Base-by-base conservation (phyloP, 2,888 invertebrate species). In the Podabrus alpinus region DNA sequence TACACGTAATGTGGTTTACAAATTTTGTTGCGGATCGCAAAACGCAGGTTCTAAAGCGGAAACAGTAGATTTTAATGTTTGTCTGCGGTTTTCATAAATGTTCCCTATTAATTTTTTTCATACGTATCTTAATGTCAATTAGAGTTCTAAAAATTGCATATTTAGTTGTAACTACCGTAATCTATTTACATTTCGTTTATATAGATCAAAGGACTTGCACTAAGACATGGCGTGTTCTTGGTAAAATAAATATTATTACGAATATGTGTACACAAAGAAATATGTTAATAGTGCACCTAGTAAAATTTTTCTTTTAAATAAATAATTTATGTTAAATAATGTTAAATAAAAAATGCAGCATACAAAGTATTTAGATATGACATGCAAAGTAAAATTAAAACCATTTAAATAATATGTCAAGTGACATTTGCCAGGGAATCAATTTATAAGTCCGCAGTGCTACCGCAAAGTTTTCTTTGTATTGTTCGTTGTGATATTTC, bases 381-480 rank as follows among this genome's bases (percentile, higher is more conserved):
- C 45, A 45, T 45, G 45, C 45, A 45, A 45, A 45, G 45, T n/a
- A n/a, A 45, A 45, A 45, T 45, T 45, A 45, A 45, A 64, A 64
- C 19, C 62, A 64, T 64, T 64, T 64, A 64, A 64, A 64, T 64
- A 64, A 64, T 64, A 74, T 45, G 62, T 15, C 25, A 75, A 71
- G 29, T 74, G 72, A 69, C 75, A 75, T 75, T 75, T 72, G 66
- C 60, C 16, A 66, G 62, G 67, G 73, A 69, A 75, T 75, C 75
- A 75, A 75, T 75, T 75, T 75, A 75, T 73, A 73, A 70, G 72
- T 73, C 75, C 75, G 75, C 75, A 75, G 73, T 75, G 67, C 16
- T 70, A 73, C 75, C 70, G 75, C 75, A 75, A 73, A 75, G 75
- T 75, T 72, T 75, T 73, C 75, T 72, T 61, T 15, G 24, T 74